phyloP scores from a whole-genome alignment of 2,113 vertebrate species.

The Argyrosomus japonicus region DNA sequence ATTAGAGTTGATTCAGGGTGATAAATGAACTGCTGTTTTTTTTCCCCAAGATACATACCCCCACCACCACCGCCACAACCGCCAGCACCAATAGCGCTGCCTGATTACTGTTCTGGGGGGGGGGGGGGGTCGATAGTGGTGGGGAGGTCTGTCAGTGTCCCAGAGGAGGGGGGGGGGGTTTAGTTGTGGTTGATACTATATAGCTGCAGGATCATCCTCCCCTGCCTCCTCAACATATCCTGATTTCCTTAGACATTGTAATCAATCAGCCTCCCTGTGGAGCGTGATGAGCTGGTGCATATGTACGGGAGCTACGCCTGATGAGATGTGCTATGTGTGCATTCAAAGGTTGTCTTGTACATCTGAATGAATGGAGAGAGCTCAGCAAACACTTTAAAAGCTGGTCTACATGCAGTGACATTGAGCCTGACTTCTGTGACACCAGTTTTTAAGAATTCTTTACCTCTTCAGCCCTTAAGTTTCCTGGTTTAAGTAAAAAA shows the following conservation, averaged over 20 bases:
- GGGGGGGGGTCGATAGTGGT: neutral
- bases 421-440: neutral
- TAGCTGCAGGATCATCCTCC: slow-evolving; percentile 29
- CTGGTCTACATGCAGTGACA: neutral
- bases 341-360: neutral
- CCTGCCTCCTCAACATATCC: slow-evolving; percentile 36
- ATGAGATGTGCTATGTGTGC: slow-evolving; percentile 15
- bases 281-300: slow-evolving; percentile 84
- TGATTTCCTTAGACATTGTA: slow-evolving; percentile 86
- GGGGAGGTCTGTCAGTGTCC: slow-evolving; percentile 6
- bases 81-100: slow-evolving; percentile 11
- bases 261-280: slow-evolving; percentile 86
- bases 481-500: neutral
- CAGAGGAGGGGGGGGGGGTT: neutral
- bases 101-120: neutral
- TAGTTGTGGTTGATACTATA: slow-evolving; percentile 13
- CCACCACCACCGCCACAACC: neutral
- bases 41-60: slow-evolving; percentile 4
- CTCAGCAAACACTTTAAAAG: neutral
- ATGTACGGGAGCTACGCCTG: slow-evolving; percentile 70
- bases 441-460: neutral
- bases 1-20: slow-evolving; percentile 61
- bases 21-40: slow-evolving; percentile 61
- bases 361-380: neutral
- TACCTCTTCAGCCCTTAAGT: neutral